A percentile compares a stretch with the other conserved stretches of the same genome.
These are phyloP conservation scores for Diorhabda elongata DNA, from an alignment of 1,140 invertebrate species.

Conservation along the genomic window DNA sequence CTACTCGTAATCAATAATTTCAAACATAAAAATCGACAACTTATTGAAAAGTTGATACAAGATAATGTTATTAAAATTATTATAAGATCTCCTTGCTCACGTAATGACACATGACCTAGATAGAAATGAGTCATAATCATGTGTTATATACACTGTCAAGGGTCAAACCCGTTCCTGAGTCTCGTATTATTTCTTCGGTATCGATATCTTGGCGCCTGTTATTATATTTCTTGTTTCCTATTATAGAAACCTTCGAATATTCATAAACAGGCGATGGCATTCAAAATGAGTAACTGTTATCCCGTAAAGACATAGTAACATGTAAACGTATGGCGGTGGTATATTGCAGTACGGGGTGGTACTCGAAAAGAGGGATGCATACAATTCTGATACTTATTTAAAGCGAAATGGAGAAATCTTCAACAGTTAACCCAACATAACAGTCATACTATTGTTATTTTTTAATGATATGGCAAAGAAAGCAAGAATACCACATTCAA, in stretches of 20 bases:
- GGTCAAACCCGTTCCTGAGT: neutral
- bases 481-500: too few species aligned
- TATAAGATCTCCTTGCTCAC: neutral
- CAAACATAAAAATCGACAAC: too few species aligned
- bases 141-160: conserved; percentile 2
- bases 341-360: neutral
- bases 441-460: too few species aligned
- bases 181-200: conserved; percentile 1
- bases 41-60: too few species aligned
- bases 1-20: too few species aligned
- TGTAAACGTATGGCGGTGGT: neutral
- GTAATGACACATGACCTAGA: neutral
- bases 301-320: neutral
- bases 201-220: conserved; percentile 1
- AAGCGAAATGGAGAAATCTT: too few species aligned
- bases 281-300: conserved; percentile 1
- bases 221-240: conserved; percentile 3
- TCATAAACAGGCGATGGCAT: conserved; percentile 1
- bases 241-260: conserved; percentile 1
- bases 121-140: conserved; percentile 1
- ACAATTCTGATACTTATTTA: neutral
- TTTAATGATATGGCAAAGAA: too few species aligned
- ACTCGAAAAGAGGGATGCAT: neutral
- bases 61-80: neutral
- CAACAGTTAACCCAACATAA: too few species aligned